Conservation (phyloP, 2,797 vertebrate species). For the Strix occidentalis region DNA sequence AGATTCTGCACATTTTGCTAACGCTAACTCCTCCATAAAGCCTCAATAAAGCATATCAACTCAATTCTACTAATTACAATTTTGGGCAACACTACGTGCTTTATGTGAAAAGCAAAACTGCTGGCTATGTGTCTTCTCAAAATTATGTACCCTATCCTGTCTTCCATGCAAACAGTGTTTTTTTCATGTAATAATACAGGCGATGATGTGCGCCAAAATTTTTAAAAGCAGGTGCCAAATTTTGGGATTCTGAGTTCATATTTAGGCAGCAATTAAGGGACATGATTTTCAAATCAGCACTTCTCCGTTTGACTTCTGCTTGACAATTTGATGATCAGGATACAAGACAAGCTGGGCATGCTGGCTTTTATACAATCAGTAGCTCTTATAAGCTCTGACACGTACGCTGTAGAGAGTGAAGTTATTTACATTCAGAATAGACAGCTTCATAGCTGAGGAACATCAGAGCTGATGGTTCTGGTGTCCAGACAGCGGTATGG, state of each 20-base stretch:
- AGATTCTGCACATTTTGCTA: not conserved
- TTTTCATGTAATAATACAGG: not conserved
- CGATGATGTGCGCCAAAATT: not conserved
- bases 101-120: not conserved
- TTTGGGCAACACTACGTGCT: not conserved
- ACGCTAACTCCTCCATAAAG: not conserved
- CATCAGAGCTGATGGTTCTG: conserved; percentile 33
- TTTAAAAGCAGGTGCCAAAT: not conserved
- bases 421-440: not conserved
- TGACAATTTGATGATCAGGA: conserved; percentile 15
- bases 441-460: conserved; percentile 6
- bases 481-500: not conserved
- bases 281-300: not conserved
- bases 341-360: not conserved
- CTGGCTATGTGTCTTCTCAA: not conserved
- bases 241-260: not conserved
- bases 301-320: conserved; percentile 19
- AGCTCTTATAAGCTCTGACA: not conserved
- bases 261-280: conserved; percentile 15
- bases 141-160: not conserved
- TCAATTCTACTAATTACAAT: not conserved
- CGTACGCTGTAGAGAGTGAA: not conserved
- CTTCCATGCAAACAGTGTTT: not conserved
- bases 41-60: not conserved
- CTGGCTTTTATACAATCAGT: not conserved